Conservation (phyloP, 1,140 invertebrate species). For the Schlechtendalia chinensis region DNA sequence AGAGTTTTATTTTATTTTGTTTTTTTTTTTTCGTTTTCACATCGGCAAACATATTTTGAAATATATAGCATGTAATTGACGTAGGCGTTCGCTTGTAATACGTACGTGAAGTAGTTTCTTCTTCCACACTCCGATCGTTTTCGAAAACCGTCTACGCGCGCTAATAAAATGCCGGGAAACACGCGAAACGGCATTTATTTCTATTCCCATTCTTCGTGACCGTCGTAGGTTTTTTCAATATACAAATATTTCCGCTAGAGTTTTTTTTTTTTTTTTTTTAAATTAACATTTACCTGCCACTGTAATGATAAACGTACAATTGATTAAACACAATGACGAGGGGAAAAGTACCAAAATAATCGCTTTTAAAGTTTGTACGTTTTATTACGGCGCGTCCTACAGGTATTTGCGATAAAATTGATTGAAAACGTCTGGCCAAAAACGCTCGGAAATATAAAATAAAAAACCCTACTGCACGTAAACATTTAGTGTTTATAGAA, state of each 20-base stretch:
- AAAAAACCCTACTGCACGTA: no score
- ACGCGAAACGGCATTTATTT: conserved; percentile 36
- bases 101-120: neutral
- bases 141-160: neutral
- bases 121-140: neutral
- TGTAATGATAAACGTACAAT: neutral
- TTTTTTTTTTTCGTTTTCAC: neutral
- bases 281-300: neutral
- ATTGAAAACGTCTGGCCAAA: neutral
- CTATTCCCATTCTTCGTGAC: neutral
- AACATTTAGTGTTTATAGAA: neutral
- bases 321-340: conserved; percentile 18
- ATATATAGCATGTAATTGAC: neutral
- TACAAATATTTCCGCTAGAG: neutral
- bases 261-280: conserved; percentile 17
- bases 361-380: no score
- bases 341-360: neutral
- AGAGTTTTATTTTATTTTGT: neutral
- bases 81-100: neutral
- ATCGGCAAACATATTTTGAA: neutral
- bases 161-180: conserved; percentile 19
- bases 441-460: no score
- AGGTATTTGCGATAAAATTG: neutral
- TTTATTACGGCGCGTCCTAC: neutral
- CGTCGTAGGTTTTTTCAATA: conserved; percentile 3